These are phyloP conservation scores for Embiotoca jacksoni DNA, from an alignment of 2,113 vertebrate species.

Conservation along the genomic window DNA sequence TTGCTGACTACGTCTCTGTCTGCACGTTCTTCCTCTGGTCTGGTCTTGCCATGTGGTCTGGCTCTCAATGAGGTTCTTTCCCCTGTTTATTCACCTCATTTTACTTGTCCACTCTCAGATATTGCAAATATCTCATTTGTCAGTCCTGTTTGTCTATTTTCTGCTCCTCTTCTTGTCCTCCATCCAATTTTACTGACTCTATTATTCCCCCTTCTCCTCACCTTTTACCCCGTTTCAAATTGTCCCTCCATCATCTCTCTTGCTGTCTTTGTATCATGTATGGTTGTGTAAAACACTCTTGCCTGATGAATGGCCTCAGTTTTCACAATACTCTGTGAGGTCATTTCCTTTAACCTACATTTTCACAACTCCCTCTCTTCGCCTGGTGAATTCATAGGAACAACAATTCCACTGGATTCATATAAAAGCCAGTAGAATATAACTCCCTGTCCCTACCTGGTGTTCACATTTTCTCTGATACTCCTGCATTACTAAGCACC, in stretches of 20 bases:
- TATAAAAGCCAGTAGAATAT: background rate
- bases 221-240: background rate
- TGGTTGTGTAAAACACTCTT: background rate
- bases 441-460: background rate
- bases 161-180: background rate
- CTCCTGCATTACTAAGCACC: too few species aligned
- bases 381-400: background rate
- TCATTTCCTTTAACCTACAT: slow-evolving; percentile 16
- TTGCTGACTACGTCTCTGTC: background rate
- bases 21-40: slow-evolving; percentile 14
- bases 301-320: background rate
- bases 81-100: too few species aligned
- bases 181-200: background rate
- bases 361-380: slow-evolving; percentile 9
- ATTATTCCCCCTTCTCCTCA: background rate
- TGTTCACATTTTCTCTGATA: background rate
- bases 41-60: background rate
- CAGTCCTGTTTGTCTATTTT: background rate
- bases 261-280: background rate
- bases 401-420: background rate
- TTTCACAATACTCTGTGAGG: background rate
- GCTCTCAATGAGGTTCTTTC: background rate
- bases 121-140: too few species aligned
- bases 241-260: background rate
- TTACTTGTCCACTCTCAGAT: background rate